Conservation (phyloP, 2,888 invertebrate species). For the Halocaridina rubra region DNA sequence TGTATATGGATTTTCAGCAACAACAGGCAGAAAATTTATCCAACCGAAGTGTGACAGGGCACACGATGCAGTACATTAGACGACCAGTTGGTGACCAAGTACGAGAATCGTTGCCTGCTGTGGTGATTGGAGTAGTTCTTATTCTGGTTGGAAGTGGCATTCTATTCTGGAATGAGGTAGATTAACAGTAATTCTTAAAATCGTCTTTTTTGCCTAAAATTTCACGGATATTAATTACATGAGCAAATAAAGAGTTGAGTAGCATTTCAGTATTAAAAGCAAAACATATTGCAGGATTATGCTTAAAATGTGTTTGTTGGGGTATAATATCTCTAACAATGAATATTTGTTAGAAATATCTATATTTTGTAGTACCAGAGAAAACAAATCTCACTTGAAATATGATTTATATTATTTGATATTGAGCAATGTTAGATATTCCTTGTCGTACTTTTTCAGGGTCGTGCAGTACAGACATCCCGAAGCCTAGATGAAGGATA, state of each 20-base stretch:
- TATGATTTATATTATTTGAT: not conserved
- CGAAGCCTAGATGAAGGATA: slow-evolving; percentile 83
- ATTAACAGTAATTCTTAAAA: no score
- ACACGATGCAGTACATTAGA: not conserved
- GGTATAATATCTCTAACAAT: not conserved
- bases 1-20: no score
- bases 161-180: slow-evolving; percentile 87
- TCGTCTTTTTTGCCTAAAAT: no score
- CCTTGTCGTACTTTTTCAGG: slow-evolving; percentile 69
- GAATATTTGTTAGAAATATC: not conserved
- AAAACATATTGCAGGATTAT: not conserved
- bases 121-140: slow-evolving; percentile 35
- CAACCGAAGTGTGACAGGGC: not conserved
- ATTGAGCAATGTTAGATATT: not conserved
- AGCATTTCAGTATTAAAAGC: not conserved
- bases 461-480: slow-evolving; percentile 82
- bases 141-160: slow-evolving; percentile 67
- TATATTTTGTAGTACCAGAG: not conserved
- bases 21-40: slow-evolving; percentile 9
- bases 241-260: no score
- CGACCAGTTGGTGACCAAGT: slow-evolving; percentile 30
- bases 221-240: no score
- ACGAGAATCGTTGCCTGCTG: slow-evolving; percentile 41
- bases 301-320: not conserved
- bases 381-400: no score